Base-by-base conservation (phyloP, 2,797 vertebrate species). In the Gephyroberyx darwinii region DNA sequence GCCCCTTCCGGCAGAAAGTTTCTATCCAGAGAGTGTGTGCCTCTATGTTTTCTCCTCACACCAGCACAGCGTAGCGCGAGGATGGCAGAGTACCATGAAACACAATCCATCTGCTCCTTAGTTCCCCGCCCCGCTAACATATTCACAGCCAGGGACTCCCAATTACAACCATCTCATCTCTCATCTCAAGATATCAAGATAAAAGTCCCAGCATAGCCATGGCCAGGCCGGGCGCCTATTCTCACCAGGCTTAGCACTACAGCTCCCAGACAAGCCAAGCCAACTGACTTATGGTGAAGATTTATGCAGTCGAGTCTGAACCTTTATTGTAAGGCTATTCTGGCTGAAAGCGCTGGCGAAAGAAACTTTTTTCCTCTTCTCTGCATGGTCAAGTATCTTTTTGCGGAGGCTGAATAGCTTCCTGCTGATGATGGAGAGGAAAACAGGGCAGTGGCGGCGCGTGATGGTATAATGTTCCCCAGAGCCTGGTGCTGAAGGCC, bases 141-240 rank as follows among this genome's bases (percentile, higher is more conserved):
- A 80, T 83, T 85, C 71, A 66, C 69, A 77, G 70, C 73, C 82
- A 69, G 56, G 71, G 70, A 73, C 69, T 70, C 83, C 77, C 65
- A 72, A 83, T 88, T 86, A 83, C 59, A 72, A 43, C 61, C 53
- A 66, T 80, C 26, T 26, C 26, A 26, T 26, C 26, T 26, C 26
- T 3, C 26, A 26, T 26, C 87, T 87, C 77, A 81, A 69, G 71
- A 81, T 79, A 76, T 82, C 70, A 79, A 65, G 68, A 86, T 86
- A 26, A 53, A 80, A 87, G 74, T 22, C 73, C 45, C 48, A 60
- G 0, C 45, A 59, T 16, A 78, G 58, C 22, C 47, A 48, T 50
- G 58, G 43, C 48, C 47, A 1, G 60, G 41, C 31, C 48, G 13
- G 55, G 17, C 13, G 17, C 53, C 71, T 62, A 65, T 80, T 74